Percentiles rank a stretch among this genome's conserved stretches.
phyloP scores from a whole-genome alignment of 2,797 vertebrate genomes.

The Knipowitschia caucasica region DNA sequence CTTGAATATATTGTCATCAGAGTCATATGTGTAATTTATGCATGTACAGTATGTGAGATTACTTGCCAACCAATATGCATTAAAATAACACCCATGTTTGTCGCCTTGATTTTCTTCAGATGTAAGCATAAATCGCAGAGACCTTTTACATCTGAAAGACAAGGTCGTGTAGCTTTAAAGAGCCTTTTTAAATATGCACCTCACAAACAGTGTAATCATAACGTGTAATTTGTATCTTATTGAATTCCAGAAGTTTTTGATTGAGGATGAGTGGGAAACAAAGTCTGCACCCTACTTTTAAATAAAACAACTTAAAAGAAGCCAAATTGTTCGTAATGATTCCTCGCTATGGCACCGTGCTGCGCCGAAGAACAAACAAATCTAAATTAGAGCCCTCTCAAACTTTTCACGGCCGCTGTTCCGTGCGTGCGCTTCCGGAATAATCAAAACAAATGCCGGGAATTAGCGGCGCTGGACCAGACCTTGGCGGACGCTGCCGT shows the following conservation, averaged over 20 bases:
- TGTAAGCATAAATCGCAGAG: background rate
- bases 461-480: constrained; percentile 51
- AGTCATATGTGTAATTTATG: too few species aligned
- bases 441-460: constrained; percentile 62
- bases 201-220: background rate
- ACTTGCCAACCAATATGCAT: too few species aligned
- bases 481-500: constrained; percentile 41
- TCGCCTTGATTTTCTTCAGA: too few species aligned
- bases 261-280: background rate
- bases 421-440: constrained; percentile 3
- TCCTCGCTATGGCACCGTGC: background rate
- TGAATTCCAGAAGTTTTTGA: background rate
- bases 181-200: background rate
- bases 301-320: constrained; percentile 1
- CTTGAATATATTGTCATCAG: too few species aligned
- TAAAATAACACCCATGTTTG: too few species aligned
- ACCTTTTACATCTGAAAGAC: background rate
- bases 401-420: constrained; percentile 11
- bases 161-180: background rate
- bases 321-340: constrained; percentile 12
- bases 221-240: background rate
- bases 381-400: constrained; percentile 19
- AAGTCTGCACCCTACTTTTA: constrained; percentile 1
- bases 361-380: constrained; percentile 33
- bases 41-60: too few species aligned